phyloP scores from a whole-genome alignment of 2,113 vertebrate species.

The Natator depressus region DNA sequence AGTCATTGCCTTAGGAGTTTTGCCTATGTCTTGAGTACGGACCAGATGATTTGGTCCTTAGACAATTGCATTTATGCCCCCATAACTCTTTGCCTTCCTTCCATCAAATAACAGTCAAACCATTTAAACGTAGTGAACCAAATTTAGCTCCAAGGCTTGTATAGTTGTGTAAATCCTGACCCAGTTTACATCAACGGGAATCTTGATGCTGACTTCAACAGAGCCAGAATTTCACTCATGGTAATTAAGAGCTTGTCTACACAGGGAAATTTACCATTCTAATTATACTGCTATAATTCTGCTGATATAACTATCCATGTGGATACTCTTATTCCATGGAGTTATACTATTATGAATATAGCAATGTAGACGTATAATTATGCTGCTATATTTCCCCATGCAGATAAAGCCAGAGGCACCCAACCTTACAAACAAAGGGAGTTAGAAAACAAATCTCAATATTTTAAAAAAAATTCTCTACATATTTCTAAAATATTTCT shows the following conservation, averaged over 20 bases:
- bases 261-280: accelerated
- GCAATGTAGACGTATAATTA: not conserved
- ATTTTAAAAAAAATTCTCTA: not conserved
- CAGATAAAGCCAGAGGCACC: not conserved
- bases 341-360: not conserved
- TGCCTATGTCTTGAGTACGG: not conserved
- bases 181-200: not conserved
- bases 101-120: not conserved
- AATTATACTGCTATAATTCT: not conserved
- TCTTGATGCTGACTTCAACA: not conserved
- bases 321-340: not conserved
- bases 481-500: not conserved
- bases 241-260: not conserved
- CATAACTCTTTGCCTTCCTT: not conserved
- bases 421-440: not conserved
- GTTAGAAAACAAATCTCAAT: not conserved
- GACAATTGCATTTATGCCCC: not conserved
- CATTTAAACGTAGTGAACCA: not conserved
- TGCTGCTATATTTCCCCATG: not conserved
- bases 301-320: not conserved
- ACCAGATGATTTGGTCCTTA: not conserved
- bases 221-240: not conserved
- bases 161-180: not conserved
- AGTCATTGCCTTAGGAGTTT: not conserved
- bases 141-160: not conserved